phyloP scores from a whole-genome alignment of 2,113 vertebrate genomes.

The Microcebus griseorufus region DNA sequence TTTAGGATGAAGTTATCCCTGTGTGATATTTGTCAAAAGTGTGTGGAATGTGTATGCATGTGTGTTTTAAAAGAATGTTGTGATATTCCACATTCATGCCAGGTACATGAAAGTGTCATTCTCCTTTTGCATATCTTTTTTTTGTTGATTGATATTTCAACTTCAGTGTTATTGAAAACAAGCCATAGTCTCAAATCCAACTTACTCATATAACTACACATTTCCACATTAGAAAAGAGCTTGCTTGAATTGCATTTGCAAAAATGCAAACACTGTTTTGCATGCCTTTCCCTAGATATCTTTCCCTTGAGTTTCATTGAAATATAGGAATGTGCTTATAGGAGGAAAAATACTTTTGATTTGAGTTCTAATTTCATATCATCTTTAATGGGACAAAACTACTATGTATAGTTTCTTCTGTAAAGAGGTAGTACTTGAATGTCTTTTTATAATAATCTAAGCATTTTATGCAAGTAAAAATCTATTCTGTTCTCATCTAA shows the following conservation, averaged over 20 bases:
- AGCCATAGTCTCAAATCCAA: background rate
- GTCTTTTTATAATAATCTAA: background rate
- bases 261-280: background rate
- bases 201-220: background rate
- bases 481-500: background rate
- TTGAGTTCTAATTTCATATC: background rate
- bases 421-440: background rate
- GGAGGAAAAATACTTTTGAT: background rate
- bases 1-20: background rate
- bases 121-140: background rate
- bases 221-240: background rate
- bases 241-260: background rate
- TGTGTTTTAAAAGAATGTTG: background rate
- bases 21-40: background rate
- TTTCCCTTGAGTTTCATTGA: background rate
- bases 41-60: rapidly evolving
- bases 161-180: background rate
- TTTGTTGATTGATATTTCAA: background rate
- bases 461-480: background rate
- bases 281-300: background rate
- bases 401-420: background rate
- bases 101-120: background rate
- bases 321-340: background rate
- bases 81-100: background rate
- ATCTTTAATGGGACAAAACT: background rate